Evolutionary conservation across 2,888 invertebrate species (phyloP), one percentile per base, ranked within the genome.

Genomic region (Drosophila niveifrons): DNA sequence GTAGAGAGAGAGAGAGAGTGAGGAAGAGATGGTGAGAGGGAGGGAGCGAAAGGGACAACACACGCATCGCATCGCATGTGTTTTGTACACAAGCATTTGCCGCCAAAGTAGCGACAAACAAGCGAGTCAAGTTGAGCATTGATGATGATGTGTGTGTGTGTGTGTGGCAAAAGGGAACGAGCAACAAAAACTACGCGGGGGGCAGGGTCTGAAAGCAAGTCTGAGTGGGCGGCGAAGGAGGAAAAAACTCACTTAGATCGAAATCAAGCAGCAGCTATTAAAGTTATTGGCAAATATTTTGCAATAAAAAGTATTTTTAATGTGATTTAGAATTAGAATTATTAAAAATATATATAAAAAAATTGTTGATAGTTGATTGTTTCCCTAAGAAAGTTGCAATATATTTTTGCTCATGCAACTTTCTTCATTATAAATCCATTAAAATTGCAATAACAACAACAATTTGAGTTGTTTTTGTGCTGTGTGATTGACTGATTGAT

Each of bases 71-170:
- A 15, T 41, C n/a, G 11, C 18, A 41, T 51, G 43, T 36, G 29
- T 17, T 11, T 41, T 41, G 13, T 31, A 15, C 50, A 61, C 61
- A 58, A 63, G 68, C 56, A 72, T 77, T 77, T 77, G 56, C 44
- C 81, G 50, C 74, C 64, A 80, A 81, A 81, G 67, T 73, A 80
- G 79, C 74, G 78, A 59, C 81, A 81, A 78, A 81, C 75, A 79
- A 85, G 67, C 71, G 66, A 85, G 85, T 82, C 75, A 68, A 78
- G 71, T 74, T 66, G 79, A 66, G 75, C 59, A n/a, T n/a, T n/a
- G n/a, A n/a, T n/a, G n/a, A n/a, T n/a, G n/a, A n/a, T n/a, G n/a
- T n/a, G n/a, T n/a, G n/a, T n/a, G n/a, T n/a, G 43, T 69, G 56
- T 69, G n/a, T 63, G 66, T 69, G 62, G 39, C 36, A 48, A 34